These are phyloP conservation scores for Oreochromis grahami DNA, from an alignment of 2,797 vertebrate species.

Conservation along the genomic window DNA sequence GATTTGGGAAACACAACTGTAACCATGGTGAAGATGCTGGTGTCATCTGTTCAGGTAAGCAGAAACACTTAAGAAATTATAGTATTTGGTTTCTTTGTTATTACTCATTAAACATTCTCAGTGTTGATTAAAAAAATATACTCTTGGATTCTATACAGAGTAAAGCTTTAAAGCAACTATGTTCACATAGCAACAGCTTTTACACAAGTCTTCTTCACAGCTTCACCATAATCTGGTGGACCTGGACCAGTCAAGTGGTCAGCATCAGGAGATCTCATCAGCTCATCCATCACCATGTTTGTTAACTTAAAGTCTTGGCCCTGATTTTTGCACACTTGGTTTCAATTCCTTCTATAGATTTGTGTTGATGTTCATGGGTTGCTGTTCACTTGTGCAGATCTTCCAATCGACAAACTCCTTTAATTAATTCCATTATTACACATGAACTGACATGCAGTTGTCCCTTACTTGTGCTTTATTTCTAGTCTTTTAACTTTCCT, in stretches of 20 bases:
- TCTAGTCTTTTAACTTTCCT: background rate
- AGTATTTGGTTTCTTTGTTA: fast-evolving
- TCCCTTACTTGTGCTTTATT: background rate
- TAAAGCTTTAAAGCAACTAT: background rate
- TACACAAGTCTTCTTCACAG: background rate
- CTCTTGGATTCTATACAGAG: no score
- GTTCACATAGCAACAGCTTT: background rate
- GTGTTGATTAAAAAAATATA: background rate
- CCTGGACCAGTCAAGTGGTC: background rate
- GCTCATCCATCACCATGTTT: background rate
- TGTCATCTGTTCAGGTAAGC: background rate
- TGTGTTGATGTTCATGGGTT: background rate
- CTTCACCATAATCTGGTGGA: background rate
- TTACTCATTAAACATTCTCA: background rate
- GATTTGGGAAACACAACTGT: no score
- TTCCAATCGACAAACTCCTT: background rate
- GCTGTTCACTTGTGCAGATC: background rate
- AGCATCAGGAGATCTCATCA: background rate
- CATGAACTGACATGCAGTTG: background rate
- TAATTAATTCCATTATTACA: background rate
- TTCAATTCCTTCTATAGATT: background rate
- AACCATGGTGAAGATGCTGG: background rate
- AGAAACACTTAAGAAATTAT: background rate
- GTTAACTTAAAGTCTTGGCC: background rate
- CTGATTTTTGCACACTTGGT: background rate